Evolutionary conservation across 2,888 invertebrate species (phyloP).

Genomic region (Cloeon dipterum): DNA sequence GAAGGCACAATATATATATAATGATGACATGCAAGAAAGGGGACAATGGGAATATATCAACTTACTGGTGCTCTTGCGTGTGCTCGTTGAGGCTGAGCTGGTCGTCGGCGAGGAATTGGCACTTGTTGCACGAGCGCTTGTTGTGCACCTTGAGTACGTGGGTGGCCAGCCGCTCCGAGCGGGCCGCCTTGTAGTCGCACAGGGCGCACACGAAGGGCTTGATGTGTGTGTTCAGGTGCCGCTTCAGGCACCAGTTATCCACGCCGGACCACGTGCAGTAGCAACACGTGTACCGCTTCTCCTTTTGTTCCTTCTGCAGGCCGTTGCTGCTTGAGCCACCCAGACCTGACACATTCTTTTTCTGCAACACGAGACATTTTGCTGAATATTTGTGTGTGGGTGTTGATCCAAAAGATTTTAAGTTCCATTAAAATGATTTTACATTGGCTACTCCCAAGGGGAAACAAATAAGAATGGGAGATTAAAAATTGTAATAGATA

Average conservation of each 20-base stretch:
- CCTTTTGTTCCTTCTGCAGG: slow-evolving; percentile 27
- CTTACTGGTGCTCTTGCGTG: slow-evolving; percentile 25
- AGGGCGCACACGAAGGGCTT: slow-evolving; percentile 77
- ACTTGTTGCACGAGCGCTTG: slow-evolving; percentile 72
- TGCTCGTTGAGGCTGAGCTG: slow-evolving; percentile 55
- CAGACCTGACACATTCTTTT: too few species aligned
- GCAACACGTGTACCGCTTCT: slow-evolving; percentile 61
- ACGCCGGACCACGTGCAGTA: slow-evolving; percentile 84
- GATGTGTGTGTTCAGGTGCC: slow-evolving; percentile 78
- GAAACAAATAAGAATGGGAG: too few species aligned
- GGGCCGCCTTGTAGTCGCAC: slow-evolving; percentile 83
- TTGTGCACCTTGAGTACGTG: slow-evolving; percentile 83
- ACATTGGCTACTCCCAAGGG: too few species aligned
- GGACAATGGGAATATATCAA: slow-evolving; percentile 7
- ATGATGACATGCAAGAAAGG: too few species aligned
- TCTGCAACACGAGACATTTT: too few species aligned
- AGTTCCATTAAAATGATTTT: too few species aligned
- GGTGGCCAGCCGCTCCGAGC: slow-evolving; percentile 70
- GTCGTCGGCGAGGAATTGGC: slow-evolving; percentile 69
- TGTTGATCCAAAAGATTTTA: too few species aligned
- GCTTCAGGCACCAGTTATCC: slow-evolving; percentile 82
- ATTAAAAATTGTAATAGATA: too few species aligned
- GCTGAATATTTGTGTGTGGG: too few species aligned
- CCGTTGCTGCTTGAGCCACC: slow-evolving; percentile 2
- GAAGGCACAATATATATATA: too few species aligned